Conservation (phyloP, 2,797 vertebrate genomes). For the Lateolabrax maculatus region DNA sequence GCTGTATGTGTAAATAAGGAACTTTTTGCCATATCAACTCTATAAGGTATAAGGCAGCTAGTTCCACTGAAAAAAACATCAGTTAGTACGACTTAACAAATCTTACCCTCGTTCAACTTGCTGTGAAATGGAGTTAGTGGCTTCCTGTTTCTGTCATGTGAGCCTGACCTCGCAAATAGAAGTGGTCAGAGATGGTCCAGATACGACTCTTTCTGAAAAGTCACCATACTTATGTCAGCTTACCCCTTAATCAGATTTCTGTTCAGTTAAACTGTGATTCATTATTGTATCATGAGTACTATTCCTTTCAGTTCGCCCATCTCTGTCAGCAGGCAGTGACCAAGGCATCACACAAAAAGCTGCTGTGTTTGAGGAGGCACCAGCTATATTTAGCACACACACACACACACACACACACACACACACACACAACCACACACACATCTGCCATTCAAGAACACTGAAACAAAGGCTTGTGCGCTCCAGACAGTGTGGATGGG, state of each 20-base stretch:
- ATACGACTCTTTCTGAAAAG: slow-evolving; percentile 9
- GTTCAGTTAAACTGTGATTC: slow-evolving; percentile 7
- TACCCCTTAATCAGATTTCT: slow-evolving; percentile 10
- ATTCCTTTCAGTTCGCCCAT: background rate
- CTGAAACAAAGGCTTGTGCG: slow-evolving; percentile 53
- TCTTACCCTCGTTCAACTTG: background rate
- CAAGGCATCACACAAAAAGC: slow-evolving; percentile 24
- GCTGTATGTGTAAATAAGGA: background rate
- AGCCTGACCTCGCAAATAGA: background rate
- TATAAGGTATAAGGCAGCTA: background rate
- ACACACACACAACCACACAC: slow-evolving; percentile 3
- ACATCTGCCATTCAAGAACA: slow-evolving; percentile 44
- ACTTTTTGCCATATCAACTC: background rate
- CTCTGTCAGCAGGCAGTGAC: slow-evolving; percentile 26
- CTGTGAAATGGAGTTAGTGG: background rate
- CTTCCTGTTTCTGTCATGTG: background rate
- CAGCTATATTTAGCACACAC: slow-evolving; percentile 44
- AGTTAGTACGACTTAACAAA: background rate
- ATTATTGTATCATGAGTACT: slow-evolving; percentile 2
- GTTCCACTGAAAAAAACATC: background rate
- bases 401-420: slow-evolving; percentile 5
- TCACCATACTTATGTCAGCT: slow-evolving; percentile 1
- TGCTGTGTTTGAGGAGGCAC: slow-evolving; percentile 38
- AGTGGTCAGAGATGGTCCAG: background rate
- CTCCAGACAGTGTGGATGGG: slow-evolving; percentile 35